Base-by-base conservation (phyloP, 1,140 invertebrate genomes). In the Microplitis mediator region DNA sequence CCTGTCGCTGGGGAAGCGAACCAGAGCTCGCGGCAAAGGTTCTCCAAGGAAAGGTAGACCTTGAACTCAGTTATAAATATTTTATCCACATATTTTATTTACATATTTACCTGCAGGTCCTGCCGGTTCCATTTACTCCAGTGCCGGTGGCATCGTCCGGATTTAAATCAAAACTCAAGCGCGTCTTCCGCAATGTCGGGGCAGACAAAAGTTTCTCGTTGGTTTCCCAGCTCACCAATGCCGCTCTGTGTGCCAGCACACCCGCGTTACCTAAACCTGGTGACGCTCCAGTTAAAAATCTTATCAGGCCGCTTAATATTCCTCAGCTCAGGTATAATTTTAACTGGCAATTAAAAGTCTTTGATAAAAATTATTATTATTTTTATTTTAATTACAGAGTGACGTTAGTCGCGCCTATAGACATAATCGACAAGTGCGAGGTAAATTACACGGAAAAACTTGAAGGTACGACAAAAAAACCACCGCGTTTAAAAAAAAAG, bases 211-310 rank as follows among this genome's bases (percentile, higher is more conserved):
- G 80, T 78, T 84, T 86, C 78, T 87, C 87, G 1, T 76, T 91
- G 31, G 89, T 91, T 14, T 89, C 89, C 3, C 90, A 91, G 74
- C 79, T 92, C 13, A 91, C 90, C 4, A 89, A 88, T 45, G 90
- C 91, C 0, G 90, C 90, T 0, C 83, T 91, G 3, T 91, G 91
- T 79, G 91, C 90, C 4, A 89, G 89, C 71, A 89, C 89, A 62
- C 89, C 91, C 0, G 90, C 89, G 5, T 84, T 91, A 60, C 90
- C 90, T 13, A 86, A 88, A 75, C 78, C 81, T 60, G 77, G 81
- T 51, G 82, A 88, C 69, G 85, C 89, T 23, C 87, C 89, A 3
- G 88, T 90, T 3, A 90, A 90, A 76, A 90, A 88, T 60, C 82
- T 91, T 3, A 84, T 90, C 3, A 84, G 89, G 50, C 90, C 90